A percentile compares a stretch with the other conserved stretches of the same genome.
These are phyloP conservation scores for Drosophila longiperda DNA, from an alignment of 2,888 invertebrate genomes.

Conservation along the genomic window DNA sequence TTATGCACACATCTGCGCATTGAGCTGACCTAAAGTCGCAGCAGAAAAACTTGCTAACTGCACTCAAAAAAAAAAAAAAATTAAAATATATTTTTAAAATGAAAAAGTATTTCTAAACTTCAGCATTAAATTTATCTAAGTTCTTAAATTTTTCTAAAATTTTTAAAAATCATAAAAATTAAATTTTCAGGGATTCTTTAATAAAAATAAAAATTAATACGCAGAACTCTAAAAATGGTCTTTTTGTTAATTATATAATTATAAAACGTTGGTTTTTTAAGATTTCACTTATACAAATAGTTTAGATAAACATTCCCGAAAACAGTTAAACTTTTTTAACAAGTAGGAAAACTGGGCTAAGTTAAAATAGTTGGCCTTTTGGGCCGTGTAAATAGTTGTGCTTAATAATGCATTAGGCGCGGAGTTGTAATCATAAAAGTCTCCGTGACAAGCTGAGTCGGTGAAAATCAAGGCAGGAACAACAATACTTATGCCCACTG, in stretches of 20 bases:
- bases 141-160: neutral
- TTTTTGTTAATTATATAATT: neutral
- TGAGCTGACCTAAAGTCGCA: slow-evolving; percentile 5
- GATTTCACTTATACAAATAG: neutral
- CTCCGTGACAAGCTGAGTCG: slow-evolving; percentile 25
- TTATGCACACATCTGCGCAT: slow-evolving; percentile 21
- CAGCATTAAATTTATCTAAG: neutral
- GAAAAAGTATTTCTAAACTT: neutral
- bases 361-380: slow-evolving; percentile 5
- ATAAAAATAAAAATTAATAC: no score
- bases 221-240: no score
- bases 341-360: slow-evolving; percentile 40
- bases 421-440: slow-evolving; percentile 27
- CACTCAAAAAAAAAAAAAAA: neutral
- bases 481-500: slow-evolving; percentile 46
- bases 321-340: slow-evolving; percentile 10
- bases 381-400: slow-evolving; percentile 17
- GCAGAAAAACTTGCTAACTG: neutral
- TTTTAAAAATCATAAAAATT: neutral
- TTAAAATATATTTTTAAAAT: neutral
- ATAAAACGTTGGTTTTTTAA: no score
- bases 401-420: slow-evolving; percentile 43
- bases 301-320: neutral
- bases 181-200: neutral
- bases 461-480: slow-evolving; percentile 42